These are phyloP conservation scores for Macroteleia sp. DNA, from an alignment of 2,888 invertebrate species.

Conservation along the genomic window DNA sequence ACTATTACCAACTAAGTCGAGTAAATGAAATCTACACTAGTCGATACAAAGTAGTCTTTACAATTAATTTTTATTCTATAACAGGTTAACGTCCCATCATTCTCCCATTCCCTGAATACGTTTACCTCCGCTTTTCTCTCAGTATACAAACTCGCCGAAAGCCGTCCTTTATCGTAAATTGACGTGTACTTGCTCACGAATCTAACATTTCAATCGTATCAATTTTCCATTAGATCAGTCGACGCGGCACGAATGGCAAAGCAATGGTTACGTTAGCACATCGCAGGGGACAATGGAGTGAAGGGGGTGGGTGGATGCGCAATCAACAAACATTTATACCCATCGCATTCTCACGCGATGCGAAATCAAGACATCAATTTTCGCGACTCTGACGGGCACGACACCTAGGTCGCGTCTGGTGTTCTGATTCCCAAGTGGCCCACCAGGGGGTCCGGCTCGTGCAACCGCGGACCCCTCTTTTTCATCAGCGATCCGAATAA, in stretches of 20 bases:
- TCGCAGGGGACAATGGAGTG: conserved; percentile 30
- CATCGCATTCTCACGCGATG: conserved; percentile 67
- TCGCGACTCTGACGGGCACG: conserved; percentile 67
- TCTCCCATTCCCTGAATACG: too few relatives aligned
- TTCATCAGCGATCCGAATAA: conserved; percentile 47
- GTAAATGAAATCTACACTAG: too few relatives aligned
- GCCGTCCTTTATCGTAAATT: conserved; percentile 45
- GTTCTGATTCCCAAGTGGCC: conserved; percentile 69
- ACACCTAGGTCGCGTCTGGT: conserved; percentile 72
- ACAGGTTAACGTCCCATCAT: too few relatives aligned
- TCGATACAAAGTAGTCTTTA: too few relatives aligned
- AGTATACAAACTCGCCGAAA: conserved; percentile 13
- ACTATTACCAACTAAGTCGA: too few relatives aligned
- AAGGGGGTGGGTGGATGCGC: conserved; percentile 45
- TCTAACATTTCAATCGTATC: conserved; percentile 64
- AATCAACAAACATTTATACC: conserved; percentile 51
- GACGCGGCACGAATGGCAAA: conserved; percentile 50
- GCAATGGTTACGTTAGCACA: conserved; percentile 33
- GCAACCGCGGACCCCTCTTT: conserved; percentile 52
- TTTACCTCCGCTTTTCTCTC: not conserved
- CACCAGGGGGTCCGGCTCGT: conserved; percentile 59
- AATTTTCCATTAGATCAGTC: conserved; percentile 61
- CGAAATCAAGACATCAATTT: conserved; percentile 78
- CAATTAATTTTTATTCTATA: too few relatives aligned
- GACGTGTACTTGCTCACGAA: conserved; percentile 52